Conservation (phyloP, 1,140 invertebrate species). For the Drosophila aff. region DNA sequence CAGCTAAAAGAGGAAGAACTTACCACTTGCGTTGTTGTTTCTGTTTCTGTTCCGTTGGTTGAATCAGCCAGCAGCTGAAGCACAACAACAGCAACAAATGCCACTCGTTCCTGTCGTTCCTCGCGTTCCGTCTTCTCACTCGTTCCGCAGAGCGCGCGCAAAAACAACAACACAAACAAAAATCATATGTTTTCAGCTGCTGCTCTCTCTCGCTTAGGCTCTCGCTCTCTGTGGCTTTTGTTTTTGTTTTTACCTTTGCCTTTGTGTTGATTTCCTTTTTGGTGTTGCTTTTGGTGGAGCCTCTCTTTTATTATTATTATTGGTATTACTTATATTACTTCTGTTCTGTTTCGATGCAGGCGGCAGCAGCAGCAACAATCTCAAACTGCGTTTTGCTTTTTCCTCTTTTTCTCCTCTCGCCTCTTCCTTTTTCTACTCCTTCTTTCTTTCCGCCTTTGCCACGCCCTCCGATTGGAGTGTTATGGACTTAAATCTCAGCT, state of each 20-base stretch:
- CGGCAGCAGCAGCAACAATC: conserved; percentile 65
- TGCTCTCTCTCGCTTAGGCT: conserved; percentile 25
- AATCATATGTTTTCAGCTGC: conserved; percentile 83
- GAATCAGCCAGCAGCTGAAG: conserved; percentile 51
- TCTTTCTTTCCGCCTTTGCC: conserved; percentile 33
- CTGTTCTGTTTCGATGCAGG: conserved; percentile 51
- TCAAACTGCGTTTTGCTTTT: conserved; percentile 64
- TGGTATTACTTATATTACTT: conserved; percentile 21
- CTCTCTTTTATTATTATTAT: conserved; percentile 62
- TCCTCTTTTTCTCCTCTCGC: conserved; percentile 6
- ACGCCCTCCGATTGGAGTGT: conserved; percentile 50
- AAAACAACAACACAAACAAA: conserved; percentile 80
- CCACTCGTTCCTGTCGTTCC: conserved; percentile 35
- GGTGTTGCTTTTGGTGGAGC: conserved; percentile 22
- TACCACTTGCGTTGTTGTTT: conserved; percentile 52
- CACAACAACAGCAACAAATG: conserved; percentile 39
- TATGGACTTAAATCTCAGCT: conserved; percentile 10
- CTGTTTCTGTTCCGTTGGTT: conserved; percentile 40
- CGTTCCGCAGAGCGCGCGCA: conserved; percentile 52
- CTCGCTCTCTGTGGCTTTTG: conserved; percentile 2
- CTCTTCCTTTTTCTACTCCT: background rate
- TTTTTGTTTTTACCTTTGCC: conserved; percentile 30
- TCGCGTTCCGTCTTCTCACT: conserved; percentile 41
- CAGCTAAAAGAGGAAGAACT: conserved; percentile 41
- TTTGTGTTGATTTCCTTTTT: conserved; percentile 36